Conservation (phyloP, 2,888 invertebrate genomes). For the Sicus ferrugineus region DNA sequence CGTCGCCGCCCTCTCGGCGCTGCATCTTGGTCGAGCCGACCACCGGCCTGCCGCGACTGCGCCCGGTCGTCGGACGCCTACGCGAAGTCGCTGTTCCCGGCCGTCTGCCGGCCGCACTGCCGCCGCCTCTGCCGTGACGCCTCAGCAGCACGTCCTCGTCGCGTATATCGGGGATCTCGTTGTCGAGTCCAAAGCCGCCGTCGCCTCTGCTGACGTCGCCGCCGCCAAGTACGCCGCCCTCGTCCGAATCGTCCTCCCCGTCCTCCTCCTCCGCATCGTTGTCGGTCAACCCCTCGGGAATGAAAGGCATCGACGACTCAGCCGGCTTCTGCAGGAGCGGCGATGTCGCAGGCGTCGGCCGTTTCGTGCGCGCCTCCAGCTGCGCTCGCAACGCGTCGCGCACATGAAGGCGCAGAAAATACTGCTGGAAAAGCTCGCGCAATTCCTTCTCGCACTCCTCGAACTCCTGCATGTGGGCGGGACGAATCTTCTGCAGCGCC, state of each 20-base stretch:
- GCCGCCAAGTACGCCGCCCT: constrained; percentile 27
- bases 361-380: constrained; percentile 67
- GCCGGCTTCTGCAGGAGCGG: constrained; percentile 57
- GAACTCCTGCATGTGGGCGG: constrained; percentile 96
- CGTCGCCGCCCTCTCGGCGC: neutral
- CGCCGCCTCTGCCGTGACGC: constrained; percentile 2
- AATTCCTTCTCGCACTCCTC: constrained; percentile 87
- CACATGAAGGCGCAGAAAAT: constrained; percentile 87
- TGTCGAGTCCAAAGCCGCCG: constrained; percentile 40
- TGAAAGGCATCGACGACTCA: constrained; percentile 60
- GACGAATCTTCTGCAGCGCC: constrained; percentile 93
- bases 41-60: constrained; percentile 49
- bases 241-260: constrained; percentile 41
- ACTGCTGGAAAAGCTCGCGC: constrained; percentile 83
- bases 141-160: constrained; percentile 53
- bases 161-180: constrained; percentile 55
- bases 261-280: constrained; percentile 60
- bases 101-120: constrained; percentile 42
- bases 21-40: constrained; percentile 33
- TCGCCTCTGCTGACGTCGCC: constrained; percentile 10
- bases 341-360: constrained; percentile 53
- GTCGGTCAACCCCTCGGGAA: constrained; percentile 61
- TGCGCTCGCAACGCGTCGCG: constrained; percentile 88
- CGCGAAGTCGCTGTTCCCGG: constrained; percentile 53
- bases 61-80: constrained; percentile 61